Conservation (phyloP, 2,888 invertebrate genomes). For the Cristatella mucedo region DNA sequence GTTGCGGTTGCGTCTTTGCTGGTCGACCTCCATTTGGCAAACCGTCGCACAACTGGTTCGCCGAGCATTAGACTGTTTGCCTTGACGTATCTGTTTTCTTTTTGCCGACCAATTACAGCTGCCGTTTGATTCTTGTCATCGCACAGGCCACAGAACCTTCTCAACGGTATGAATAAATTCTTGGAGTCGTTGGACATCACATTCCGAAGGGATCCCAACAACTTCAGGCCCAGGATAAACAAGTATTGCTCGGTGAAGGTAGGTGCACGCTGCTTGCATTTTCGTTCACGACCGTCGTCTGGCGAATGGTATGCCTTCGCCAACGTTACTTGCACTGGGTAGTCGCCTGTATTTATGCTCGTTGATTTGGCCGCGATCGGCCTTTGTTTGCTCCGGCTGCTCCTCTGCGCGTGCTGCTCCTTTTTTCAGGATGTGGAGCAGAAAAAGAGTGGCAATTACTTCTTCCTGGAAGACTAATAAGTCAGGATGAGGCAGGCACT, state of each 20-base stretch:
- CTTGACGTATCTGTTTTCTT: no score
- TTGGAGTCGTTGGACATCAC: conserved; percentile 86
- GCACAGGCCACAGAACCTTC: conserved; percentile 64
- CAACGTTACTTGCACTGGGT: not conserved
- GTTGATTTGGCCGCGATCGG: not conserved
- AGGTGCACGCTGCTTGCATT: conserved; percentile 13
- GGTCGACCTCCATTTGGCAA: no score
- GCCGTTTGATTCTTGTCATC: no score
- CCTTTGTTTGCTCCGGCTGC: not conserved
- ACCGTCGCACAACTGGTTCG: no score
- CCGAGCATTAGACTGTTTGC: no score
- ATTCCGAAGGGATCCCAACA: conserved; percentile 94
- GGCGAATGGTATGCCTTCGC: not conserved
- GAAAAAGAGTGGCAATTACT: conserved; percentile 89
- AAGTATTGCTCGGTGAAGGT: conserved; percentile 89
- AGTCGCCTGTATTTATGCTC: not conserved
- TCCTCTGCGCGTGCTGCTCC: conserved; percentile 19
- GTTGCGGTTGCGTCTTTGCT: no score
- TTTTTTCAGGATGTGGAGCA: conserved; percentile 73
- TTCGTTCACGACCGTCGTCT: not conserved
- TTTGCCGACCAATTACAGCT: no score
- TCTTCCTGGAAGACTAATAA: conserved; percentile 81
- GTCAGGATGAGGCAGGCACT: no score
- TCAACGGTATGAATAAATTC: conserved; percentile 96
- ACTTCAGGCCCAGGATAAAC: conserved; percentile 93